A percentile compares a stretch with the other conserved stretches of the same genome.
Conservation (phyloP, 2,888 invertebrate genomes). For the Scotopteryx bipunctaria region DNA sequence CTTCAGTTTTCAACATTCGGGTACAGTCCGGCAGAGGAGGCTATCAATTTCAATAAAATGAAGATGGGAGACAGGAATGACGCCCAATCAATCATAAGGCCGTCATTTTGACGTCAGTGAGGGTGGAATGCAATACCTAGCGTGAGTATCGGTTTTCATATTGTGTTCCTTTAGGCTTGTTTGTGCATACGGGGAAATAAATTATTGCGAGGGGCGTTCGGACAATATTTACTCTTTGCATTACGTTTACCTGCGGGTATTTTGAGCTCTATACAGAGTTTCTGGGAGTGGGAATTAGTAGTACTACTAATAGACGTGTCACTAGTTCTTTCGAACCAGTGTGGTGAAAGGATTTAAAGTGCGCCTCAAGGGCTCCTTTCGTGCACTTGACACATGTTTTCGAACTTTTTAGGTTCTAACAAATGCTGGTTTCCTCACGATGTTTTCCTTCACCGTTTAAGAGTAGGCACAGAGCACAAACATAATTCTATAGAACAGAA, state of each 20-base stretch:
- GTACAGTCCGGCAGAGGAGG: conserved; percentile 48
- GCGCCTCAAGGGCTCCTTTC: too few relatives aligned
- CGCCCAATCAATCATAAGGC: conserved; percentile 60
- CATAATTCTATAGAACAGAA: too few relatives aligned
- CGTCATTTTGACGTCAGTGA: conserved; percentile 54
- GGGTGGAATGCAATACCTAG: conserved; percentile 37
- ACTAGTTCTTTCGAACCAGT: too few relatives aligned
- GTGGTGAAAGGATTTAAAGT: too few relatives aligned
- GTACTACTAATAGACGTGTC: too few relatives aligned
- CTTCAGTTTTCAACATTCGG: conserved; percentile 39
- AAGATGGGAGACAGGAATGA: conserved; percentile 62
- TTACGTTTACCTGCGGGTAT: conserved; percentile 9
- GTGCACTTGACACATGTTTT: too few relatives aligned
- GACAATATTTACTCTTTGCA: conserved; percentile 21
- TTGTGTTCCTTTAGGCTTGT: conserved; percentile 36
- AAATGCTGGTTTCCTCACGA: too few relatives aligned
- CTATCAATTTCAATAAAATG: conserved; percentile 74
- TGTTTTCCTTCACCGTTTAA: too few relatives aligned
- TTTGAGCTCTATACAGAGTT: neutral
- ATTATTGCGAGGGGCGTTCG: conserved; percentile 24
- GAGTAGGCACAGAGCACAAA: too few relatives aligned
- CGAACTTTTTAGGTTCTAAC: too few relatives aligned
- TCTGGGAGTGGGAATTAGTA: too few relatives aligned
- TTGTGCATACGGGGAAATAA: conserved; percentile 22
- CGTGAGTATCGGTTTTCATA: conserved; percentile 36